A percentile compares a stretch with the other conserved stretches of the same genome.
Conservation (phyloP, 1,140 invertebrate species). For the Zaprionus kolodkinae region DNA sequence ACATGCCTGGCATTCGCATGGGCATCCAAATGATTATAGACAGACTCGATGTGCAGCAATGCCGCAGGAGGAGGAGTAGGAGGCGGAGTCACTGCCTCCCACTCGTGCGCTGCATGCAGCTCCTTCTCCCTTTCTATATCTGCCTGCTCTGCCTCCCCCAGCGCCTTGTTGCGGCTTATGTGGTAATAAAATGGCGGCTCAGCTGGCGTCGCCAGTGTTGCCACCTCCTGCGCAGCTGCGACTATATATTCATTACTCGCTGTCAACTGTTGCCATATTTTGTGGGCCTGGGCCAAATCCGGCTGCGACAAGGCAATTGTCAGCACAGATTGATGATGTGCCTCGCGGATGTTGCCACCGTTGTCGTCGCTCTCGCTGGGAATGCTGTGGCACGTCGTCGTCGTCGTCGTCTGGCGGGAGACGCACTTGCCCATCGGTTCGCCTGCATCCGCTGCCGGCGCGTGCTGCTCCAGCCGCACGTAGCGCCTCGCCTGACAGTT, state of each 20-base stretch:
- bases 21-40: conserved; percentile 63
- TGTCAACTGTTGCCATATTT: conserved; percentile 82
- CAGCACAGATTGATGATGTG: conserved; percentile 81
- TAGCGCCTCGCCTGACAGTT: conserved; percentile 25
- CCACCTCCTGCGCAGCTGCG: conserved; percentile 36
- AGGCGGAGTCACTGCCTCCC: not conserved
- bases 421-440: conserved; percentile 83
- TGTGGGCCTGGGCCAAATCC: conserved; percentile 79
- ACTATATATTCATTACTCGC: conserved; percentile 80
- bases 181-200: conserved; percentile 68
- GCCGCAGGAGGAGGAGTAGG: not conserved
- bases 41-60: conserved; percentile 58
- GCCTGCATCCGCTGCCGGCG: conserved; percentile 11
- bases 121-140: too few species aligned
- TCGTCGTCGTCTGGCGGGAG: conserved; percentile 60
- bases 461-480: conserved; percentile 24
- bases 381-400: not conserved
- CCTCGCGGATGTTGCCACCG: conserved; percentile 1
- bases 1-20: conserved; percentile 42
- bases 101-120: not conserved
- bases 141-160: conserved; percentile 1
- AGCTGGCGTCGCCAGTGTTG: conserved; percentile 25
- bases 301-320: conserved; percentile 76
- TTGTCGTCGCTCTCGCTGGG: too few species aligned
- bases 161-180: conserved; percentile 48